These are phyloP conservation scores for Antheraea assamensis DNA, from an alignment of 2,888 invertebrate species.

Conservation along the genomic window DNA sequence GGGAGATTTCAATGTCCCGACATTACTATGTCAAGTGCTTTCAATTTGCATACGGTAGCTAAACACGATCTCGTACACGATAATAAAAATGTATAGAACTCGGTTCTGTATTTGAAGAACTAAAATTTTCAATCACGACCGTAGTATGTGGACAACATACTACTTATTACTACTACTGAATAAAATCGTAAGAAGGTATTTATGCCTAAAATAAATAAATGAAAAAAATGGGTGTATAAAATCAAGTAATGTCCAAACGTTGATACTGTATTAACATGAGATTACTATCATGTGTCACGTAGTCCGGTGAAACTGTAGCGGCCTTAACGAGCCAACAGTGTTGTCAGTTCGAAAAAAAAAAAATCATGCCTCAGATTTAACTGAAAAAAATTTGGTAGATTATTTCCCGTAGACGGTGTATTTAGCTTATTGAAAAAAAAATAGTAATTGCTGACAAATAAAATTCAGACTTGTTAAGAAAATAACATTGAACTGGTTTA, in stretches of 20 bases:
- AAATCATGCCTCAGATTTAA: too few relatives aligned
- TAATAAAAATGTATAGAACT: neutral
- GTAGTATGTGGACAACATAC: neutral
- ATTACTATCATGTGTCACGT: too few relatives aligned
- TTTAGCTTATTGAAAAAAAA: neutral
- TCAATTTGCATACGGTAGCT: slow-evolving; percentile 8
- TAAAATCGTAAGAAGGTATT: neutral
- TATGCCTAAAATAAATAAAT: neutral
- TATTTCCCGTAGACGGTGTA: neutral
- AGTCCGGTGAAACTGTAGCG: too few relatives aligned
- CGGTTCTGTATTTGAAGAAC: neutral
- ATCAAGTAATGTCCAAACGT: too few relatives aligned
- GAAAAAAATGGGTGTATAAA: neutral
- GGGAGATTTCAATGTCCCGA: slow-evolving; percentile 19
- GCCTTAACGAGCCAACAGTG: too few relatives aligned
- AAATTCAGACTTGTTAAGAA: neutral
- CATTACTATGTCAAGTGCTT: slow-evolving; percentile 24
- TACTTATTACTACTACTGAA: neutral
- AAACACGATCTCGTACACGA: slow-evolving; percentile 4
- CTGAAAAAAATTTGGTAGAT: too few relatives aligned
- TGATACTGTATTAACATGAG: too few relatives aligned
- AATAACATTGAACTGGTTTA: neutral
- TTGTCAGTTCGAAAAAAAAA: too few relatives aligned
- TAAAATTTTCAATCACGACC: neutral
- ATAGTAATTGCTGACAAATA: neutral